phyloP scores from a whole-genome alignment of 2,888 invertebrate species.

The Pollenia amentaria region DNA sequence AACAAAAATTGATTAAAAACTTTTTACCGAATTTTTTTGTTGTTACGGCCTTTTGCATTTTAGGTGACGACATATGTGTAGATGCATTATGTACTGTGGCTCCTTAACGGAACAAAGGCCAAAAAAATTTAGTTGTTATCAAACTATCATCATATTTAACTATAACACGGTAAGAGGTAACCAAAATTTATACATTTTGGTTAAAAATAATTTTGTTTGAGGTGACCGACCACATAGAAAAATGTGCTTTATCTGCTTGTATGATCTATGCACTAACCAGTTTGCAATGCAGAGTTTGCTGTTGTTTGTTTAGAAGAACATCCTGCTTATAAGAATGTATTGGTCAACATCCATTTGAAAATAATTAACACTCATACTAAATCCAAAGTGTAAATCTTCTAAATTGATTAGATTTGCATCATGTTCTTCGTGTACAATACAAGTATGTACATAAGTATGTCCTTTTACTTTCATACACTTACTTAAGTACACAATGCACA shows the following conservation, averaged over 20 bases:
- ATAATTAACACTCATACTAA: neutral
- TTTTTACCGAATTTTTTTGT: too few relatives aligned
- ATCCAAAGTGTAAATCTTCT: neutral
- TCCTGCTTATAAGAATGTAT: neutral
- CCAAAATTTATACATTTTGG: too few relatives aligned
- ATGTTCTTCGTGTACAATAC: neutral
- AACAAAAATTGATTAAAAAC: too few relatives aligned
- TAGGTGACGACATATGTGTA: too few relatives aligned
- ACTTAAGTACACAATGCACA: neutral
- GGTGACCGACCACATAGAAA: too few relatives aligned
- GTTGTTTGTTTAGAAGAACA: neutral
- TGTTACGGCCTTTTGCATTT: too few relatives aligned
- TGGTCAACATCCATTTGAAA: neutral
- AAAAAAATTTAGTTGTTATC: too few relatives aligned
- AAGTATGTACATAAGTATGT: neutral
- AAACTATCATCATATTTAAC: too few relatives aligned
- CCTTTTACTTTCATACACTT: neutral
- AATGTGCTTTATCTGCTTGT: neutral
- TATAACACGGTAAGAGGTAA: too few relatives aligned
- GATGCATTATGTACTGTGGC: too few relatives aligned
- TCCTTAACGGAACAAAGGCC: too few relatives aligned
- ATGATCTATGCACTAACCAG: neutral
- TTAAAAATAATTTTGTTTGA: too few relatives aligned
- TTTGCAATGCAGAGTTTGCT: neutral
- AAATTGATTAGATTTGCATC: constrained; percentile 47